Base-by-base conservation (phyloP, 37 sponge, comb jelly and placozoan genomes). In the Ianthella basta region DNA sequence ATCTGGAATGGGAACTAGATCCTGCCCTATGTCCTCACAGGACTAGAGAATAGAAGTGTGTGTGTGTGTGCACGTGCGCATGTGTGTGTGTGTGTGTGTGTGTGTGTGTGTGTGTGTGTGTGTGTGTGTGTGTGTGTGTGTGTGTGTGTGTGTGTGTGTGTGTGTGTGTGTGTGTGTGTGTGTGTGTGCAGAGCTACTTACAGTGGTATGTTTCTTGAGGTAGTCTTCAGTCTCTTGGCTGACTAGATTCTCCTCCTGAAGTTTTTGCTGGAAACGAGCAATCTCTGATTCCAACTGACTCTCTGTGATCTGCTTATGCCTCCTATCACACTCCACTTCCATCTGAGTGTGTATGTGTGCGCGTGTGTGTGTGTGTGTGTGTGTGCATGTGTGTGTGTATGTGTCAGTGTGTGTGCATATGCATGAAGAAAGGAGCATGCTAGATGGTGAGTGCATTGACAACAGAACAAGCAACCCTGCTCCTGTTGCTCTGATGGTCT, bases 181-280 rank as follows among this genome's bases (percentile, higher is more conserved):
- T 1, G 53, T 75, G 54, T 41, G 25, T 75, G 1, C 8, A 19
- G 5, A 20, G 15, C n/a, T 32, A 80, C 19, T 0, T 61, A 79
- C 36, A 56, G 24, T 0, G 25, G 50, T 34, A 55, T 96, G 95
- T 30, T 88, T 84, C 79, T 91, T 86, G 67, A 96, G 89, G 78
- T 92, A 96, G 15, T 74, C 82, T 38, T 86, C 87, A 53, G 93
- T 86, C 25, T 77, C 74, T 29, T 66, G 44, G 67, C 88, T 91
- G 36, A 87, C 96, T 69, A 64, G 84, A 73, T 79, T 84, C 82
- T 97, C 98, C 50, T 95, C 98, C 29, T 66, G 90, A 39, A 97
- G 61, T 75, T 93, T 86, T 40, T 88, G 89, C 53, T 83, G 70
- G 18, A 91, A 57, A 55, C 36, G 82, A 32, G 81, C 80, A 44